Evolutionary conservation across 1,140 invertebrate genomes (phyloP), one percentile per base, ranked within the genome.

Genomic region (Zaprionus davidi): DNA sequence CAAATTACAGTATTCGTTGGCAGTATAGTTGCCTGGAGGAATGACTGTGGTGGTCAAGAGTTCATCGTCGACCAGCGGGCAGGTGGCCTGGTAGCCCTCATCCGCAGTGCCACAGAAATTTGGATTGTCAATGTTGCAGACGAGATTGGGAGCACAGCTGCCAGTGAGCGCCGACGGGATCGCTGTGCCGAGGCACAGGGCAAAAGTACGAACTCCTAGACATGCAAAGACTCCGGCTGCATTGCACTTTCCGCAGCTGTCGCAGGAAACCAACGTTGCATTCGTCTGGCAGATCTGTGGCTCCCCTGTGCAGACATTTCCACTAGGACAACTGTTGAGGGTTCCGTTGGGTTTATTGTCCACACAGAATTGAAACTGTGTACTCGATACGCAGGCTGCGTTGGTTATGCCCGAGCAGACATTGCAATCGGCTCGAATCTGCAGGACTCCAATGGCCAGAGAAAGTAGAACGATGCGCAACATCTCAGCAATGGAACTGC

Each of bases 351-450:
- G 55, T 11, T 2, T 5, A 31, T 67, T 58, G 22, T 57, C 34
- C 1, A 20, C 2, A 38, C 80, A 82, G 51, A 78, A 53, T 41
- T 75, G 55, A 22, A 78, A 82, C 46, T 82, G 55, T 0, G 75
- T 78, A 4, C 20, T 12, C 24, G 79, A 82, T 1, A 82, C 38
- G 13, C 80, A 82, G 55, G 80, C 41, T 0, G 59, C 41, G 24
- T 31, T 60, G 1, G 59, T 28, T 2, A 31, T 34, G 2, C 9
- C 26, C 0, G 11, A 0, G 6, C 79, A 81, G 7, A 20, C 28
- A 65, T 82, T 78, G 51, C 79, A 81, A 9, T 13, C 69, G 13
- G 79, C 69, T 20, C 20, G 74, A 46, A 79, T 65, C 26, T 59
- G 62, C 2, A 78, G 74, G 28, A 78, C 41, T 28, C n/a, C 38